A percentile compares a stretch with the other conserved stretches of the same genome.
Conservation (phyloP, 2,113 vertebrate species). For the Monopterus albus region DNA sequence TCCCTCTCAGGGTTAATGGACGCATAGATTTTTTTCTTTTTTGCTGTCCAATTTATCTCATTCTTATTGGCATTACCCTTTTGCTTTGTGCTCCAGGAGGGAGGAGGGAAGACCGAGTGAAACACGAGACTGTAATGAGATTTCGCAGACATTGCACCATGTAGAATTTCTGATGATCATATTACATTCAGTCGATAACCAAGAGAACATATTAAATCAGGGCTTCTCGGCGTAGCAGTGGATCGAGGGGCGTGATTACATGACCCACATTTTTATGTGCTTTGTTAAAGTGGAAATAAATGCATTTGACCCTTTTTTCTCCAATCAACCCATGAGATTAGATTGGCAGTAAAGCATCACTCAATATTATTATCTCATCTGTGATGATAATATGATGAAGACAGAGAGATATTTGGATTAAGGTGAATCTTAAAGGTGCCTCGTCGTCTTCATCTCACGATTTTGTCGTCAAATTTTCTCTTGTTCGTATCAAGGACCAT, state of each 20-base stretch:
- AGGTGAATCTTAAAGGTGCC: not conserved
- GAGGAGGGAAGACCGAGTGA: slow-evolving; percentile 41
- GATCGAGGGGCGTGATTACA: slow-evolving; percentile 55
- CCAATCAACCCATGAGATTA: slow-evolving; percentile 39
- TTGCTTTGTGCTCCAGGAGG: slow-evolving; percentile 44
- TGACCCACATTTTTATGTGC: slow-evolving; percentile 54
- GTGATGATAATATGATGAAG: not conserved
- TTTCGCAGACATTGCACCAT: slow-evolving; percentile 69
- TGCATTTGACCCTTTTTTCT: not conserved
- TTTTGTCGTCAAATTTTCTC: not conserved
- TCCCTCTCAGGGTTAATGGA: slow-evolving; percentile 56
- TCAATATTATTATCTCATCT: slow-evolving; percentile 24
- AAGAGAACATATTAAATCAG: slow-evolving; percentile 66
- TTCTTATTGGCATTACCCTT: slow-evolving; percentile 73
- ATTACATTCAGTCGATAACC: slow-evolving; percentile 74
- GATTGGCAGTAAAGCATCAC: slow-evolving; percentile 29
- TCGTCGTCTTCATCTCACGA: not conserved
- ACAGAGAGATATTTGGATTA: not conserved
- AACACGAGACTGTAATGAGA: slow-evolving; percentile 74
- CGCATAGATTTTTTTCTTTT: slow-evolving; percentile 48
- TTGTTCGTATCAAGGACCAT: not conserved
- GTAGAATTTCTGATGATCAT: slow-evolving; percentile 74
- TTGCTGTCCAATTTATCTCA: slow-evolving; percentile 65
- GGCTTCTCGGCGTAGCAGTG: slow-evolving; percentile 14
- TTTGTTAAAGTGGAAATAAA: slow-evolving; percentile 49